Base-by-base conservation (phyloP, 2,888 invertebrate genomes). In the Sarcophaga subvicina region DNA sequence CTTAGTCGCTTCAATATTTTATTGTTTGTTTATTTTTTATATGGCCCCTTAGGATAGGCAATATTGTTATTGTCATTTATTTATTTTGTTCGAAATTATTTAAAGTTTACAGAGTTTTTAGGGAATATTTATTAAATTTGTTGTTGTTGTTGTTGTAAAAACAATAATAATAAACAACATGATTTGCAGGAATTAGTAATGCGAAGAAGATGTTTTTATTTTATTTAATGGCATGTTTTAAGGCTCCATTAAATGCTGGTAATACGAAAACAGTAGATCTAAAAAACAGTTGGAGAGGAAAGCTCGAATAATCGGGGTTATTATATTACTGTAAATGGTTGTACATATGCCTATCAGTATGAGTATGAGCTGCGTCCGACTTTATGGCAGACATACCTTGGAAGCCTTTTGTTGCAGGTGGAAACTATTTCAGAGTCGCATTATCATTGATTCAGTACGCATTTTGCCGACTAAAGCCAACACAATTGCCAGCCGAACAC, bases 61-160 rank as follows among this genome's bases (percentile, higher is more conserved):
- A 54, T 17, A 20, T 47, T 73, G 62, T 73, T 54, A 59, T 71
- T 49, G 22, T 54, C 22, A 59, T 54, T 10, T 11, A 22, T 70
- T 70, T 70, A 17, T 69, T 11, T 66, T 66, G 17, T 25, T 25
- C 37, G 22, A 17, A 37, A 37, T 5, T 54, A 0, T 14, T 17
- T 54, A 17, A 54, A 54, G 54, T 54, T 54, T 54, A 54, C 4
- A 2, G 54, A 1, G 12, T 54, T 54, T 54, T 14, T 54, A 54
- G 12, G 17, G 17, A 3, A 54, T 54, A 14, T 12, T 54, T 54
- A 17, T 14, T 54, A 54, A 54, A 54, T 54, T 54, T 54, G 14
- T 54, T 54, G 14, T 14, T 49, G 49, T 49, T 49, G 49, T 49
- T 54, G 0, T 14, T 17, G 17, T 4, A 14, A 17, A 5, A 49